Evolutionary conservation across 2,113 vertebrate species (phyloP).

Genomic region (Pterocles burchelli): DNA sequence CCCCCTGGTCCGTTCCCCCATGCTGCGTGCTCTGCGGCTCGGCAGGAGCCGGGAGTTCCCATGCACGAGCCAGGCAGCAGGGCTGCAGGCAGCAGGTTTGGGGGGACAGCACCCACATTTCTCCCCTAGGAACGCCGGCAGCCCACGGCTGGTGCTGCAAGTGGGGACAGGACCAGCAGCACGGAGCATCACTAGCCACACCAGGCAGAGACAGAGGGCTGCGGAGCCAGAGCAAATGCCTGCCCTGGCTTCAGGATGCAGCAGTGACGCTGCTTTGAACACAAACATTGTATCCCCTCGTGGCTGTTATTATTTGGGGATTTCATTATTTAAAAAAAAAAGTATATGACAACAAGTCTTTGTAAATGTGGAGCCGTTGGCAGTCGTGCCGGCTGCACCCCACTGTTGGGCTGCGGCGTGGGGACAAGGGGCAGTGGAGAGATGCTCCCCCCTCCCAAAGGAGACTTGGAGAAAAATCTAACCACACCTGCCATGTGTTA

Average conservation of each 20-base stretch:
- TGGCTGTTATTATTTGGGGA: background rate
- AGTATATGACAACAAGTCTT: background rate
- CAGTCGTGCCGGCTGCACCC: background rate
- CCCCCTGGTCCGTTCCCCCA: fast-evolving
- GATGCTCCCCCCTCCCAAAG: background rate
- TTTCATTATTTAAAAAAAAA: background rate
- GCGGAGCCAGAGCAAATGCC: background rate
- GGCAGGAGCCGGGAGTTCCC: background rate
- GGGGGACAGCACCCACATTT: background rate
- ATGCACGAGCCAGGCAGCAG: fast-evolving
- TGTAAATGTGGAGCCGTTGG: background rate
- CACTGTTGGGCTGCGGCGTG: background rate
- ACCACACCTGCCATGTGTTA: background rate
- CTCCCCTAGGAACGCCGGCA: background rate
- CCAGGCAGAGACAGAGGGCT: background rate
- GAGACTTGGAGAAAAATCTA: background rate
- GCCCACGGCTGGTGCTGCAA: fast-evolving
- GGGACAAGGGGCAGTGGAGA: fast-evolving
- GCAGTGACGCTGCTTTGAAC: background rate
- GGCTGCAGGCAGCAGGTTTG: background rate
- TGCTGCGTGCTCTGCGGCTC: background rate
- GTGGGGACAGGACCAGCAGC: background rate
- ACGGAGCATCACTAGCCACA: background rate
- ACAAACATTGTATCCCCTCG: background rate
- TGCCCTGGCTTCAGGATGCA: background rate